phyloP scores from a whole-genome alignment of 2,113 vertebrate species.

The Trinectes maculatus region DNA sequence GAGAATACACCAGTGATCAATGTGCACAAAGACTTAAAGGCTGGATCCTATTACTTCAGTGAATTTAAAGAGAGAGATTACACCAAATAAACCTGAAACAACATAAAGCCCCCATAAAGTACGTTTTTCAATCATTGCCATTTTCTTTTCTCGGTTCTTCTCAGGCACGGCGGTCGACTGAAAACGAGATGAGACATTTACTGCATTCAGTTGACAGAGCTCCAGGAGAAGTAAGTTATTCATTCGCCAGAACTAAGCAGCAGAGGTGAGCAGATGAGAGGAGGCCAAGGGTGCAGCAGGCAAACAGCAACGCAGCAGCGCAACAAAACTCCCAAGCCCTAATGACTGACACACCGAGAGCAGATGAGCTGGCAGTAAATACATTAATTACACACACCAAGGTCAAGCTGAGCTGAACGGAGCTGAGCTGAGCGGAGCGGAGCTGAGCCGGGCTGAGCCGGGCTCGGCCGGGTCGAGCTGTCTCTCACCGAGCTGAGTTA shows the following conservation, averaged over 20 bases:
- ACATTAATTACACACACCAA: constrained; percentile 70
- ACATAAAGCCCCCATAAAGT: too few relatives aligned
- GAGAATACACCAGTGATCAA: background rate
- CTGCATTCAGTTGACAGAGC: constrained; percentile 20
- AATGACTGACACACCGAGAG: constrained; percentile 60
- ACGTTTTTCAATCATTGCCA: too few relatives aligned
- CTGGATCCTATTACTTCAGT: background rate
- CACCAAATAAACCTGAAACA: constrained; percentile 21
- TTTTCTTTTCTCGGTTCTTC: constrained; percentile 33
- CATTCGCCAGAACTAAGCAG: constrained; percentile 43
- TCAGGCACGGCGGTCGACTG: constrained; percentile 14
- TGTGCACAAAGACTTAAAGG: constrained; percentile 14
- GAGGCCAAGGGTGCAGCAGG: constrained; percentile 28
- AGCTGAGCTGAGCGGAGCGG: constrained; percentile 49
- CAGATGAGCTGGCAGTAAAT: constrained; percentile 64
- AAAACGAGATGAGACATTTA: constrained; percentile 26
- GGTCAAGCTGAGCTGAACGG: constrained; percentile 52
- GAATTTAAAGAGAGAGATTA: constrained; percentile 1
- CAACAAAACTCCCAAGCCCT: constrained; percentile 45
- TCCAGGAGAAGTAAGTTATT: constrained; percentile 43
- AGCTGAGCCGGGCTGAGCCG: constrained; percentile 18
- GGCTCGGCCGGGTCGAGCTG: constrained; percentile 34
- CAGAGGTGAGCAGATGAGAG: constrained; percentile 50
- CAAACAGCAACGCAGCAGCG: constrained; percentile 32
- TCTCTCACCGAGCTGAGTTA: constrained; percentile 46